phyloP scores from a whole-genome alignment of 2,797 vertebrate genomes.

The Peromyscus nudipes region DNA sequence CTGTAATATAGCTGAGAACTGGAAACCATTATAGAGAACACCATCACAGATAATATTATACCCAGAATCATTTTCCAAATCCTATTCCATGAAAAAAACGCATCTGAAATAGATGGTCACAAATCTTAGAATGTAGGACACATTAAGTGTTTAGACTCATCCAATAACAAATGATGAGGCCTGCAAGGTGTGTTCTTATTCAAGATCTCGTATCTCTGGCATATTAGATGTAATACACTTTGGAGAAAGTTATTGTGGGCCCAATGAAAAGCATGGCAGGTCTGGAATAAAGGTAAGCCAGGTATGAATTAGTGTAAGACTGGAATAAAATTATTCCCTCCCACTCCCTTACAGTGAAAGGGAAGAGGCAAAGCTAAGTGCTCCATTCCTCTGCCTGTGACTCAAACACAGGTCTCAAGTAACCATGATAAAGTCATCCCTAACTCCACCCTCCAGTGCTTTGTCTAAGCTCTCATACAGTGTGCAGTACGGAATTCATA shows the following conservation, averaged over 20 bases:
- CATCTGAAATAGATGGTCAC: slow-evolving; percentile 4
- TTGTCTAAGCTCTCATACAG: background rate
- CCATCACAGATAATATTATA: background rate
- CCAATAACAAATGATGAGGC: background rate
- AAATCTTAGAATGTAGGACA: background rate
- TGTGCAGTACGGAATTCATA: background rate
- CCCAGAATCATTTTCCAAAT: background rate
- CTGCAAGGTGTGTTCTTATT: background rate
- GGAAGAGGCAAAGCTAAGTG: background rate
- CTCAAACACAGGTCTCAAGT: background rate
- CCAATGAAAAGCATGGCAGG: background rate
- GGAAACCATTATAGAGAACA: background rate
- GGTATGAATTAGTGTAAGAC: background rate
- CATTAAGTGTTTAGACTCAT: background rate
- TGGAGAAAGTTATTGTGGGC: background rate
- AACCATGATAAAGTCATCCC: background rate
- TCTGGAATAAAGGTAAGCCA: background rate
- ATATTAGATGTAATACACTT: background rate
- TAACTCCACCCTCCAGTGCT: background rate
- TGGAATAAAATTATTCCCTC: background rate
- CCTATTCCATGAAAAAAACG: background rate
- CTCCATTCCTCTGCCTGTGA: background rate
- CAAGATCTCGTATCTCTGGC: background rate
- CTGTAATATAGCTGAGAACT: background rate
- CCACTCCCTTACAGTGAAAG: background rate